Evolutionary conservation across 2,113 vertebrate genomes (phyloP), one percentile per base, ranked within the genome.

Genomic region (Phylloscopus trochilus): DNA sequence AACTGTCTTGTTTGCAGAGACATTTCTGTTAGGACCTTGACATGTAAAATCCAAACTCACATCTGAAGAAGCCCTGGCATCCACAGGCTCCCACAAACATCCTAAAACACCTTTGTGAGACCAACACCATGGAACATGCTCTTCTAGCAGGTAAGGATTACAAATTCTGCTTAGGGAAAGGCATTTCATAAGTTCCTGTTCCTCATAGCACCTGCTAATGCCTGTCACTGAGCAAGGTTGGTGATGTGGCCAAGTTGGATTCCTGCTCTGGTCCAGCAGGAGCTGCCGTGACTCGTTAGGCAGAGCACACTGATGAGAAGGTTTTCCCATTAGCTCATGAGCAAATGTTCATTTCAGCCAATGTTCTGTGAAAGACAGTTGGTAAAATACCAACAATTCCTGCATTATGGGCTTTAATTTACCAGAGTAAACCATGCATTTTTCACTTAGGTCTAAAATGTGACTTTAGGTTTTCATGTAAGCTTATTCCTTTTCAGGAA

Each of bases 261-360:
- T 52, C 6, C n/a, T 46, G 77, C 26, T 90, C 24, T 56, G 22
- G 6, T 66, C 17, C 56, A 81, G 43, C 51, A 77, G 43, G n/a
- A 91, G 23, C 49, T 77, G 73, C 46, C 1, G 0, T n/a, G 46
- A 62, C 72, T 77, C 0, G 0, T 93, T 83, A 56, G 4, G 4
- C 56, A n/a, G n/a, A 89, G 28, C 68, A 55, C 37, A 11, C 23
- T 18, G 28, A 49, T 1, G 3, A 88, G 55, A 41, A 75, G 60
- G 11, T 55, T 89, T 67, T 39, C 56, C 53, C 4, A 1, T 43
- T 11, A 28, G 17, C 28, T 95, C 17, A 1, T 1, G 7, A 73
- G n/a, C 28, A 80, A 76, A 46, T 41, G 22, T 11, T 39, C 12
- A 31, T 78, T 83, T 70, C n/a, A 58, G 31, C 7, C 39, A 68